These are phyloP conservation scores for Dryas iulia DNA, from an alignment of 1,140 invertebrate species.

Conservation along the genomic window DNA sequence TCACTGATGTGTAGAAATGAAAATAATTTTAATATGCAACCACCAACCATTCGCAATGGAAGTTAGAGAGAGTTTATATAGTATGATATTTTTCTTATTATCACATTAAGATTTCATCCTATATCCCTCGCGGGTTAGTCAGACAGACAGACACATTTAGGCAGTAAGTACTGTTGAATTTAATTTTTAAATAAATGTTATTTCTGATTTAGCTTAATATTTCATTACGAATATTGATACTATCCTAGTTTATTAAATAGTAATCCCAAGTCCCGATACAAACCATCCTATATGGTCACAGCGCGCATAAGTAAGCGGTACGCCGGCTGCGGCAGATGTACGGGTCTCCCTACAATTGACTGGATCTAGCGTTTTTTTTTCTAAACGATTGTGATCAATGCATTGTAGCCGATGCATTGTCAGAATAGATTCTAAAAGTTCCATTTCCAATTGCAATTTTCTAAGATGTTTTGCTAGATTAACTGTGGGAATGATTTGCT, in stretches of 20 bases:
- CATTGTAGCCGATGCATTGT: constrained; percentile 61
- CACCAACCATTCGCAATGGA: no score
- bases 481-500: constrained; percentile 54
- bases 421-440: constrained; percentile 52
- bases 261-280: constrained; percentile 23
- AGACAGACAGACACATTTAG: no score
- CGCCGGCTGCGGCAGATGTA: constrained; percentile 66
- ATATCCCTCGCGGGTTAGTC: no score
- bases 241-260: neutral
- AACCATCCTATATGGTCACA: constrained; percentile 36
- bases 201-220: no score
- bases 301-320: constrained; percentile 31
- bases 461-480: constrained; percentile 51
- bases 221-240: no score
- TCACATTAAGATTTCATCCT: no score
- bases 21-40: no score
- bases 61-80: no score
- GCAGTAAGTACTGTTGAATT: no score
- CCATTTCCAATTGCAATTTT: constrained; percentile 63
- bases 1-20: no score
- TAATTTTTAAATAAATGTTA: no score
- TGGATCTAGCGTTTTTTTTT: constrained; percentile 64
- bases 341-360: constrained; percentile 59
- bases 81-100: no score
- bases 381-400: constrained; percentile 65